These are phyloP conservation scores for Geopemphigus sp. DNA, from an alignment of 1,140 invertebrate genomes.

Conservation along the genomic window DNA sequence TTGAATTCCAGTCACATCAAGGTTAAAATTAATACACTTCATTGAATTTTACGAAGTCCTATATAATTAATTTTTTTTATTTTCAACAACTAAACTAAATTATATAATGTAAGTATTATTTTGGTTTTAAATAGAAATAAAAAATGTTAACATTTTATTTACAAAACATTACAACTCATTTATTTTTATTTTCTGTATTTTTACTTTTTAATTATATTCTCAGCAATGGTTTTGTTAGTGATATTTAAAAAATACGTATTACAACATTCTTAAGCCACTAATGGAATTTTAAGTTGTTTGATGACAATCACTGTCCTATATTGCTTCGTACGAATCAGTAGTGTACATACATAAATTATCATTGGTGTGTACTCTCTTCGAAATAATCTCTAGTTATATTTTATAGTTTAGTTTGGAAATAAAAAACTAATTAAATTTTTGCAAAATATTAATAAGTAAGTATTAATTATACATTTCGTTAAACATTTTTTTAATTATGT, in stretches of 20 bases:
- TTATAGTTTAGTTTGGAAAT: background rate
- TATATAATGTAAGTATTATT: background rate
- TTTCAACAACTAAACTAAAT: background rate
- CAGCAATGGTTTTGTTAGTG: background rate
- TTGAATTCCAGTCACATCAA: slow-evolving; percentile 30
- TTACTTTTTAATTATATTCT: background rate
- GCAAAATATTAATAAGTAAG: background rate
- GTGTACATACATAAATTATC: background rate
- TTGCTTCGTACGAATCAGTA: background rate
- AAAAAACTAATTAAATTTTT: background rate
- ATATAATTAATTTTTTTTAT: background rate
- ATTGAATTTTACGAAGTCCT: background rate
- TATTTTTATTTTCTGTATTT: background rate
- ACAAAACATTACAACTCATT: background rate
- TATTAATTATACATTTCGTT: background rate
- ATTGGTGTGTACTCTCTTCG: background rate
- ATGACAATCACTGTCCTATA: background rate
- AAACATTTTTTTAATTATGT: too few relatives aligned
- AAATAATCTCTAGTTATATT: background rate
- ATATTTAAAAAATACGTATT: background rate
- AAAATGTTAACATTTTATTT: background rate
- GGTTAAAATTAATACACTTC: background rate
- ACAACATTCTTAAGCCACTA: background rate
- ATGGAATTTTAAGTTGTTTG: slow-evolving; percentile 10
- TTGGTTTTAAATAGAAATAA: background rate